These are phyloP conservation scores for Burhinus oedicnemus DNA, from an alignment of 2,113 vertebrate genomes.

Conservation along the genomic window DNA sequence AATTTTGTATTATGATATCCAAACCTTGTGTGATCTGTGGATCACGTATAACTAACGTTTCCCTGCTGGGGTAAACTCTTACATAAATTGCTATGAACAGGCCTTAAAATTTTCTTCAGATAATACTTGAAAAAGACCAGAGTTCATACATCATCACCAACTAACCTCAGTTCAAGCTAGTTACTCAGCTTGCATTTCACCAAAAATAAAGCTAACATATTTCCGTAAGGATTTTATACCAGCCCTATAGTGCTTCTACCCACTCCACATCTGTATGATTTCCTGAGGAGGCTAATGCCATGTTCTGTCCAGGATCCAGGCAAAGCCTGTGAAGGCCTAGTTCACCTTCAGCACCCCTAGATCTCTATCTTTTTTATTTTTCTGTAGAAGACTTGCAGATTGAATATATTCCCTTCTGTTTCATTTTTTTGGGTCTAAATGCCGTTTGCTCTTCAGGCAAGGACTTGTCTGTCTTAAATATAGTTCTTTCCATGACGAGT, in stretches of 20 bases:
- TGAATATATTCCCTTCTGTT: neutral
- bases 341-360: neutral
- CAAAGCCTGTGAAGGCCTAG: neutral
- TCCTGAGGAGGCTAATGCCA: neutral
- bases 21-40: neutral
- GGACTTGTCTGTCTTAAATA: neutral
- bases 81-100: neutral
- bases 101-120: neutral
- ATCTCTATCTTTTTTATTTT: neutral
- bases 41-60: neutral
- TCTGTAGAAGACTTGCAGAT: neutral
- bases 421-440: neutral
- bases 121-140: neutral
- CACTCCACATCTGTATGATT: neutral
- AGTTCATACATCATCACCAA: accelerated
- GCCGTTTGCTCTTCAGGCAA: neutral
- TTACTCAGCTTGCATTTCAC: neutral
- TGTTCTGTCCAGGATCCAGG: neutral
- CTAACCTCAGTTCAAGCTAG: neutral
- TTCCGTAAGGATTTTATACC: neutral
- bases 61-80: neutral
- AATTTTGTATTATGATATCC: neutral
- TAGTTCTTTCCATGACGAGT: neutral
- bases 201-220: neutral
- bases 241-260: neutral